Percentiles rank a stretch among this genome's conserved stretches.
These are phyloP conservation scores for Neodon shergylaensis DNA, from an alignment of 2,113 vertebrate species.

Conservation along the genomic window DNA sequence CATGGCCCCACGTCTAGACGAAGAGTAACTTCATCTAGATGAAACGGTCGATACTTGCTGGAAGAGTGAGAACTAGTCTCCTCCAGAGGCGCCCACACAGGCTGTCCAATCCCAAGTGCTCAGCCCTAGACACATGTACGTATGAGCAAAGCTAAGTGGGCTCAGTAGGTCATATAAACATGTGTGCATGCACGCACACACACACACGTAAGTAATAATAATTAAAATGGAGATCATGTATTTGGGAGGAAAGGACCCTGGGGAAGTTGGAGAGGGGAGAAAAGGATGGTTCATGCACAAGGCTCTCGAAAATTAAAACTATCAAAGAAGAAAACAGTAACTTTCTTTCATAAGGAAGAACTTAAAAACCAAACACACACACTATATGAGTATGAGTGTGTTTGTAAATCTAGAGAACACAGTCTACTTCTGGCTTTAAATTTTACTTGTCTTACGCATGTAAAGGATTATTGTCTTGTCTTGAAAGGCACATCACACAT, in stretches of 20 bases:
- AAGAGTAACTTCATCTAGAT: background rate
- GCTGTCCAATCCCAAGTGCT: background rate
- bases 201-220: background rate
- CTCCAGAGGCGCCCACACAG: background rate
- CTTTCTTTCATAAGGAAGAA: background rate
- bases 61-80: background rate
- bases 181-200: no score
- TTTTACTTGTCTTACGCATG: background rate
- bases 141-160: background rate
- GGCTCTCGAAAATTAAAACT: background rate
- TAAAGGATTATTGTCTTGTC: background rate
- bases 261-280: background rate
- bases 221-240: no score
- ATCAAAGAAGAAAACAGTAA: conserved; percentile 11
- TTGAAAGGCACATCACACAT: background rate
- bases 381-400: no score
- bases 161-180: background rate
- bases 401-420: background rate
- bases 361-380: background rate
- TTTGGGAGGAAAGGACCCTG: background rate
- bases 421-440: conserved; percentile 42
- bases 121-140: background rate
- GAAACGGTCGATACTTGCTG: no score
- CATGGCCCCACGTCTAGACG: background rate
- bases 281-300: background rate